These are phyloP conservation scores for Hedychridium roseum DNA, from an alignment of 2,888 invertebrate genomes.

Conservation along the genomic window DNA sequence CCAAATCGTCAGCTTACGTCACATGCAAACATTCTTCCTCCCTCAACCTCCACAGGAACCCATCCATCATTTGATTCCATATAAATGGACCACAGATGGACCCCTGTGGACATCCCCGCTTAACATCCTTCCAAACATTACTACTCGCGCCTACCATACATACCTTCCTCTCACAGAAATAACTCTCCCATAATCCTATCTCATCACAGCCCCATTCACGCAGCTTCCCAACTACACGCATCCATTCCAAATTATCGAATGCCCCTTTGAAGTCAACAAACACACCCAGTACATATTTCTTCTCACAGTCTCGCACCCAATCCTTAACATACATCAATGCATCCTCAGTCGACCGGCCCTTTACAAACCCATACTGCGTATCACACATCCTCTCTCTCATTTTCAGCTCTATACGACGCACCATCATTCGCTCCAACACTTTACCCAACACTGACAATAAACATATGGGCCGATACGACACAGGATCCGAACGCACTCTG, in stretches of 20 bases:
- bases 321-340: not conserved
- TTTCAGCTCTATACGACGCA: not conserved
- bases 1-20: not conserved
- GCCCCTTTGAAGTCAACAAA: constrained; percentile 8
- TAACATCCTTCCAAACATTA: not conserved
- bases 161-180: not conserved
- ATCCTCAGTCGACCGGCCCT: constrained; percentile 1
- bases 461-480: too few species aligned
- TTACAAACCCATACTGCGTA: not conserved
- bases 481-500: too few species aligned
- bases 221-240: not conserved
- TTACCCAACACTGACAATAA: not conserved
- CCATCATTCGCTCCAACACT: not conserved
- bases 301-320: not conserved
- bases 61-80: not conserved
- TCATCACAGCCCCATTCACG: not conserved
- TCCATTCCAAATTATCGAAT: constrained; percentile 5
- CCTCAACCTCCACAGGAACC: not conserved
- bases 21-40: not conserved
- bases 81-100: not conserved
- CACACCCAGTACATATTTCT: not conserved
- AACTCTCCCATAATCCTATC: not conserved
- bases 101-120: constrained; percentile 1
- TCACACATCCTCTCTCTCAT: not conserved
- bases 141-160: not conserved